Evolutionary conservation across 2,797 vertebrate genomes (phyloP).

Genomic region (Syncerus caffer): DNA sequence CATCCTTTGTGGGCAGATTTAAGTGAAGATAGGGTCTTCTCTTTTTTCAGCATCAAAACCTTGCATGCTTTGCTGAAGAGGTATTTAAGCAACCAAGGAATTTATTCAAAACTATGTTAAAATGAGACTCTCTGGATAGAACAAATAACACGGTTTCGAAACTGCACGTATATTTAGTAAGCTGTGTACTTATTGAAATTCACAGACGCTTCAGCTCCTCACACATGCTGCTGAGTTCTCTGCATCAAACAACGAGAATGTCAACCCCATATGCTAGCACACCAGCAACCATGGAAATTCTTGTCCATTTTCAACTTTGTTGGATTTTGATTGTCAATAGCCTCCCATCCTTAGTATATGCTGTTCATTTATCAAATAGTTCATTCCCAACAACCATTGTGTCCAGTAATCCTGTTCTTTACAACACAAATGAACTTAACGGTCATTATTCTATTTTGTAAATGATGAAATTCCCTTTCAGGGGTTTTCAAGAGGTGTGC

Average conservation of each 20-base stretch:
- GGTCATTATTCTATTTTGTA: neutral
- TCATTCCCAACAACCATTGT: neutral
- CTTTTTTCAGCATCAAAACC: neutral
- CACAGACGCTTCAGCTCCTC: neutral
- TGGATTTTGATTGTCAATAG: neutral
- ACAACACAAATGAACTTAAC: neutral
- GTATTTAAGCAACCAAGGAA: neutral
- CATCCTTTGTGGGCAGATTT: neutral
- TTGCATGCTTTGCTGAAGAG: neutral
- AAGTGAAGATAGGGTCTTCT: neutral
- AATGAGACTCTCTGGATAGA: neutral
- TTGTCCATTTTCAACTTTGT: neutral
- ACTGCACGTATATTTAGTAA: neutral
- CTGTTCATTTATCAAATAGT: neutral
- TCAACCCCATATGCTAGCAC: neutral
- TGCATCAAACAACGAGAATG: accelerated
- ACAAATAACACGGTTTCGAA: neutral
- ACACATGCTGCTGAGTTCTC: neutral
- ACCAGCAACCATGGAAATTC: accelerated
- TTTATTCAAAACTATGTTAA: neutral
- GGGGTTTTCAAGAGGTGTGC: neutral
- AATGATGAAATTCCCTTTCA: neutral
- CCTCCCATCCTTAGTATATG: neutral
- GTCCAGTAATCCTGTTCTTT: neutral
- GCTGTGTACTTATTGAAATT: neutral